Conservation (phyloP, 2,888 invertebrate genomes). For the Diadegma fenestrale region DNA sequence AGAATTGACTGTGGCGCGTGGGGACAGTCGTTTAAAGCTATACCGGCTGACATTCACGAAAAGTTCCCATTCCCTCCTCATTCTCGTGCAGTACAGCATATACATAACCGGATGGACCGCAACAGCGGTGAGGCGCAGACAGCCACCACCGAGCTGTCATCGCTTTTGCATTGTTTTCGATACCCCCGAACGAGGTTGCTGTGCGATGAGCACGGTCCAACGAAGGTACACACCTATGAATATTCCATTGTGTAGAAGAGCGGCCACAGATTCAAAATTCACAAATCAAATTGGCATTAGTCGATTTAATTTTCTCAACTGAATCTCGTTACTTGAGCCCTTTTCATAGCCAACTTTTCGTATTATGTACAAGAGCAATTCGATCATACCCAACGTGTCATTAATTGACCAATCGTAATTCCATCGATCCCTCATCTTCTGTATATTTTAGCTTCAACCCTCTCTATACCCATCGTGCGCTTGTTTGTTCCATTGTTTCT, state of each 20-base stretch:
- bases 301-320: not conserved
- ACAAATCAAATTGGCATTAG: slow-evolving; percentile 5
- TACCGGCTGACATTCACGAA: slow-evolving; percentile 52
- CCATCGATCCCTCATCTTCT: slow-evolving; percentile 20
- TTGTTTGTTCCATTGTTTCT: slow-evolving; percentile 48
- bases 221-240: too few species aligned
- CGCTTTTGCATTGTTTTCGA: slow-evolving; percentile 54
- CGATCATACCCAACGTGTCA: not conserved
- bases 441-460: not conserved
- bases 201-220: too few species aligned
- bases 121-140: slow-evolving; percentile 45
- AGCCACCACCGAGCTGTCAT: slow-evolving; percentile 53
- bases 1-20: slow-evolving; percentile 48
- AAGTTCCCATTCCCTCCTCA: slow-evolving; percentile 23
- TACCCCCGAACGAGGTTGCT: slow-evolving; percentile 45
- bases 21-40: slow-evolving; percentile 60
- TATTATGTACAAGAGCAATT: not conserved
- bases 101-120: slow-evolving; percentile 38
- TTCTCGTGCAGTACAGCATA: not conserved
- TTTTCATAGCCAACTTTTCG: not conserved
- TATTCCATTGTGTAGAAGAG: slow-evolving; percentile 1
- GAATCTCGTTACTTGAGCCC: not conserved
- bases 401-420: slow-evolving; percentile 32
- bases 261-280: not conserved
- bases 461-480: not conserved